Conservation (phyloP, 1,140 invertebrate species). For the Drosophila ficusphila region DNA sequence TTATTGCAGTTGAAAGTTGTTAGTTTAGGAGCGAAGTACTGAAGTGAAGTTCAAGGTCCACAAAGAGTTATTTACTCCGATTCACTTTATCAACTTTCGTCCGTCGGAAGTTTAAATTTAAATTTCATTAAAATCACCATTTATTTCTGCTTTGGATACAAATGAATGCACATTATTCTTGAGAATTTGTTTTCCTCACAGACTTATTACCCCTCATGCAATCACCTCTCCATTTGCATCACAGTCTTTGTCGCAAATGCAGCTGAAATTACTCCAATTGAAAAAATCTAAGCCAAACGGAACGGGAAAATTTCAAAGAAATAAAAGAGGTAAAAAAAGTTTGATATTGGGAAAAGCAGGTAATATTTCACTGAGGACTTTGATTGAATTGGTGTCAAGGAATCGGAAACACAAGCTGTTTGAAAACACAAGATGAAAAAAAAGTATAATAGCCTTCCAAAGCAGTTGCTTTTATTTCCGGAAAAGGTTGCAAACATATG, state of each 20-base stretch:
- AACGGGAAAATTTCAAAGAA: conserved; percentile 41
- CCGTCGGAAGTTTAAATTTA: conserved; percentile 5
- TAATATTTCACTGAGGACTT: conserved; percentile 1
- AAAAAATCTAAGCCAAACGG: conserved; percentile 16
- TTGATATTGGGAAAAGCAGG: neutral
- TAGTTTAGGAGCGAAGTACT: neutral
- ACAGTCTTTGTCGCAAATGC: conserved; percentile 18
- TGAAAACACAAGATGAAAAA: neutral
- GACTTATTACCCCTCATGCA: neutral
- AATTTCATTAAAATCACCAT: conserved; percentile 22
- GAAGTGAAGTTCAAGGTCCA: conserved; percentile 44
- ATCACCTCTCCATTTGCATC: neutral
- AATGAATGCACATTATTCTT: conserved; percentile 29
- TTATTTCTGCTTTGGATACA: conserved; percentile 1
- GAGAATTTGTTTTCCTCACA: neutral
- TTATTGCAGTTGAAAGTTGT: conserved; percentile 22
- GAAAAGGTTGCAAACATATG: conserved; percentile 25
- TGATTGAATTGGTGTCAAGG: conserved; percentile 39
- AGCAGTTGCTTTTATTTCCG: conserved; percentile 22
- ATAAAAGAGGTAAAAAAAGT: neutral
- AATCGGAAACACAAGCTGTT: conserved; percentile 10
- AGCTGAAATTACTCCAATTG: conserved; percentile 48
- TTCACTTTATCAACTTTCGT: neutral
- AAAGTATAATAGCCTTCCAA: neutral
- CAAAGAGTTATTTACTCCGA: neutral